phyloP scores from a whole-genome alignment of 2,797 vertebrate species.

The Acrossocheilus wenchowensis region DNA sequence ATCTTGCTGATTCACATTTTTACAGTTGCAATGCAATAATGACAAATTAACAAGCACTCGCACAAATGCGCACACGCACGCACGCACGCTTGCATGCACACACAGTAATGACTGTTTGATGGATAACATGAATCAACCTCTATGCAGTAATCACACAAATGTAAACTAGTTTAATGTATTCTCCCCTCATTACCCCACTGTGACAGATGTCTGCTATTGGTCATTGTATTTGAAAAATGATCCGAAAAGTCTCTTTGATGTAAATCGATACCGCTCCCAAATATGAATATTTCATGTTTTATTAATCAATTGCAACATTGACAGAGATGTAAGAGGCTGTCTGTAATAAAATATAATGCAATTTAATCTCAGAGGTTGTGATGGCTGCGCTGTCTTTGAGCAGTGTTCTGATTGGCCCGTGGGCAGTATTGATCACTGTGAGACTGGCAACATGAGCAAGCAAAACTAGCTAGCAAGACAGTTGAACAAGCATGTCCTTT shows the following conservation, averaged over 20 bases:
- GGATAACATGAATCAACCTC: slow-evolving; percentile 48
- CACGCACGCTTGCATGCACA: neutral
- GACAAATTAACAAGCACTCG: slow-evolving; percentile 28
- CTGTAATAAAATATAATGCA: slow-evolving; percentile 46
- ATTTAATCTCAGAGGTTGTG: slow-evolving; percentile 39
- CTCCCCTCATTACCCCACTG: slow-evolving; percentile 40
- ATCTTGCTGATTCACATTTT: slow-evolving; percentile 1
- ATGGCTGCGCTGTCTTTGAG: slow-evolving; percentile 34
- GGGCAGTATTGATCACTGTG: slow-evolving; percentile 14
- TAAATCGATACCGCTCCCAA: slow-evolving; percentile 48
- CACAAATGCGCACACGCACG: neutral
- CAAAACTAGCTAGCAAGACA: neutral
- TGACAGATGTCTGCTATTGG: slow-evolving; percentile 48
- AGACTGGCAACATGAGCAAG: slow-evolving; percentile 21
- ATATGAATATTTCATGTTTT: slow-evolving; percentile 59
- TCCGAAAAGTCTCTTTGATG: slow-evolving; percentile 42
- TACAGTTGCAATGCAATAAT: slow-evolving; percentile 21
- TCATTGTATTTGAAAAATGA: slow-evolving; percentile 51
- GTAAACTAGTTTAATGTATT: slow-evolving; percentile 48
- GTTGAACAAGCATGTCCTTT: neutral
- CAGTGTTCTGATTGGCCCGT: slow-evolving; percentile 24
- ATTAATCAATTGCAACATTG: slow-evolving; percentile 52
- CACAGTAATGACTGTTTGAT: slow-evolving; percentile 46
- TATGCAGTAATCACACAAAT: slow-evolving; percentile 39
- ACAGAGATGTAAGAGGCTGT: slow-evolving; percentile 47